These are phyloP conservation scores for Wiebesia pumilae DNA, from an alignment of 1,140 invertebrate species.

Conservation along the genomic window DNA sequence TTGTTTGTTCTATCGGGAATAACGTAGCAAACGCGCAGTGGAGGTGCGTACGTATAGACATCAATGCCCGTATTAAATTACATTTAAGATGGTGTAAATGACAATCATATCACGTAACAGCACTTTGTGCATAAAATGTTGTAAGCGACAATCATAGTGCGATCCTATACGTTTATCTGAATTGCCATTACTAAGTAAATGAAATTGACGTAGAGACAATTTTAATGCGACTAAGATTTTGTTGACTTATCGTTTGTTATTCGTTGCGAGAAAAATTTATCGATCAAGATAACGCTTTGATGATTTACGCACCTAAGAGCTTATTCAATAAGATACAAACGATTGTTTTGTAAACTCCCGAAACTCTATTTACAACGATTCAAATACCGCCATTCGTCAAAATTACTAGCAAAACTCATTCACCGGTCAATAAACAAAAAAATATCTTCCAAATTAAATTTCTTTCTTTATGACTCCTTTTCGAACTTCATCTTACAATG, in stretches of 20 bases:
- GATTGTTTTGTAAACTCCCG: no score
- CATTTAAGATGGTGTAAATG: background rate
- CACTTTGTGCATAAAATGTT: background rate
- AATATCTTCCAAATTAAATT: no score
- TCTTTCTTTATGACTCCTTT: background rate
- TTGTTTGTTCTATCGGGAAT: background rate
- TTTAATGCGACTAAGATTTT: no score
- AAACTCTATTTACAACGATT: no score
- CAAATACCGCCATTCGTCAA: background rate
- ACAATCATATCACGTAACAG: background rate
- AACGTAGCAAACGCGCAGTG: background rate
- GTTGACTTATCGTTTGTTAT: no score
- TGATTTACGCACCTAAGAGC: no score
- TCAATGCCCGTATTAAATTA: background rate
- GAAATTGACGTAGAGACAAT: no score
- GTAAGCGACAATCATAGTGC: background rate
- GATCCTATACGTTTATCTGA: background rate
- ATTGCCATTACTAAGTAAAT: background rate
- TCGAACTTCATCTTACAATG: background rate
- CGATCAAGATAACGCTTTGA: no score
- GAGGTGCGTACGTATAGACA: background rate
- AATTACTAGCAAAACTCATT: background rate
- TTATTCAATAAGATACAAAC: no score
- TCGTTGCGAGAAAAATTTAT: no score
- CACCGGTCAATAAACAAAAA: no score